phyloP scores from a whole-genome alignment of 2,888 invertebrate species.

The Ochropleura plecta region DNA sequence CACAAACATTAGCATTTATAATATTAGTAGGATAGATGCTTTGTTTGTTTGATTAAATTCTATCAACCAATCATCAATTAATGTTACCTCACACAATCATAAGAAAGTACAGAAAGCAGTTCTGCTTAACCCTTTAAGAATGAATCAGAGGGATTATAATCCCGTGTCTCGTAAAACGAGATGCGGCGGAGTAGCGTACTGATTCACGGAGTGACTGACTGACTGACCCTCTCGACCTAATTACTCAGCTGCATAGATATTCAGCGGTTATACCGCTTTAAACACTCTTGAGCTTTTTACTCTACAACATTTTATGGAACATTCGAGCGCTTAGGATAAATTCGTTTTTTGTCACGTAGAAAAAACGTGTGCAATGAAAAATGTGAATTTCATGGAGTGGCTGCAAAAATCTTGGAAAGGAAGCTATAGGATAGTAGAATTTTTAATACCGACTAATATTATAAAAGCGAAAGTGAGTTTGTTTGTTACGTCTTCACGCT shows the following conservation, averaged over 20 bases:
- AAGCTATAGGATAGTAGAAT: neutral
- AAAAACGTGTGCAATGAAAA: neutral
- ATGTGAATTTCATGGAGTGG: neutral
- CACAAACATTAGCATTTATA: no score
- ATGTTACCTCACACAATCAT: no score
- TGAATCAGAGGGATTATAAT: neutral
- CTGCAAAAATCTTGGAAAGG: neutral
- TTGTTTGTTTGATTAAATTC: no score
- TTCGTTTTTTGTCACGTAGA: neutral
- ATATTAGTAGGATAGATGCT: no score
- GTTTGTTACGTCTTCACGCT: no score
- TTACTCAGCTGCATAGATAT: slow-evolving; percentile 24
- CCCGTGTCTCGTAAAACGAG: neutral
- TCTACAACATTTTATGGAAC: slow-evolving; percentile 7
- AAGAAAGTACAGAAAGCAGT: neutral
- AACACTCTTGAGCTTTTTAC: neutral
- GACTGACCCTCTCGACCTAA: slow-evolving; percentile 49
- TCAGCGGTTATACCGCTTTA: slow-evolving; percentile 19
- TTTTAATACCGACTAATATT: neutral
- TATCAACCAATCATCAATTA: no score
- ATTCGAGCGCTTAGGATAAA: neutral
- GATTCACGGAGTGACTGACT: slow-evolving; percentile 18
- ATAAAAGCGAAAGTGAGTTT: no score
- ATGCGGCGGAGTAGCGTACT: slow-evolving; percentile 1
- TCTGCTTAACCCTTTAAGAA: neutral